These are phyloP conservation scores for Neolamprologus hecqui DNA, from an alignment of 2,113 vertebrate genomes.

Conservation along the genomic window DNA sequence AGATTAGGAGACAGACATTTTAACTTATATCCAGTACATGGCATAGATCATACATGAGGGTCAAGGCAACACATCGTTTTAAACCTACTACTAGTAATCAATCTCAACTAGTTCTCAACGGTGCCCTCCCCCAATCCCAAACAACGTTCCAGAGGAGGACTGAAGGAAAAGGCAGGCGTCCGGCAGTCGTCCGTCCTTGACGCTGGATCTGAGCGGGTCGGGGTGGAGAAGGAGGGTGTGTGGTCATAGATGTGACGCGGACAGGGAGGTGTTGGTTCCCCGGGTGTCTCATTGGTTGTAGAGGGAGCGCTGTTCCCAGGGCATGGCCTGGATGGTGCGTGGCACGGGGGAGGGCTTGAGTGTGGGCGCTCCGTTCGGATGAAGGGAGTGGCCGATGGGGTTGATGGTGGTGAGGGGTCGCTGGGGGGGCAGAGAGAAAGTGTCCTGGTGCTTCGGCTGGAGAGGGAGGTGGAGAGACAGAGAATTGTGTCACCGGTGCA, in stretches of 20 bases:
- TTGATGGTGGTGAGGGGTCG: slow-evolving; percentile 68
- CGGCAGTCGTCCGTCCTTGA: slow-evolving; percentile 20
- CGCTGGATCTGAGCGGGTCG: background rate
- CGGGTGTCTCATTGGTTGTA: slow-evolving; percentile 63
- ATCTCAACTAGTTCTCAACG: slow-evolving; percentile 56
- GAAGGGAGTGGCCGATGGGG: slow-evolving; percentile 65
- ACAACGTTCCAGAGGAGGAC: slow-evolving; percentile 21
- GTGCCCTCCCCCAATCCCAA: slow-evolving; percentile 11
- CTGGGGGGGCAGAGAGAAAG: slow-evolving; percentile 64
- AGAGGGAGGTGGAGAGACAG: background rate
- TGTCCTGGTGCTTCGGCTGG: slow-evolving; percentile 65
- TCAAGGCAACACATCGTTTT: slow-evolving; percentile 62
- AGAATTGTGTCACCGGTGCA: background rate
- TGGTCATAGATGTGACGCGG: background rate
- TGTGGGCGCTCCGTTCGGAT: slow-evolving; percentile 60
- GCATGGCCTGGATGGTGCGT: slow-evolving; percentile 67
- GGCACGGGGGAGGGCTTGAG: slow-evolving; percentile 66
- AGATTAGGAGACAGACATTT: slow-evolving; percentile 44
- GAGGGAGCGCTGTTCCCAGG: slow-evolving; percentile 70
- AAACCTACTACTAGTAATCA: slow-evolving; percentile 64
- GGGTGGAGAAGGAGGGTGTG: background rate
- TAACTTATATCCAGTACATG: slow-evolving; percentile 64
- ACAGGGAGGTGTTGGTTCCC: background rate
- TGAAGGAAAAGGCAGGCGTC: background rate
- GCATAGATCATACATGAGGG: slow-evolving; percentile 64